Evolutionary conservation across 1,140 invertebrate species (phyloP).

Genomic region (Polypedilum pembai): DNA sequence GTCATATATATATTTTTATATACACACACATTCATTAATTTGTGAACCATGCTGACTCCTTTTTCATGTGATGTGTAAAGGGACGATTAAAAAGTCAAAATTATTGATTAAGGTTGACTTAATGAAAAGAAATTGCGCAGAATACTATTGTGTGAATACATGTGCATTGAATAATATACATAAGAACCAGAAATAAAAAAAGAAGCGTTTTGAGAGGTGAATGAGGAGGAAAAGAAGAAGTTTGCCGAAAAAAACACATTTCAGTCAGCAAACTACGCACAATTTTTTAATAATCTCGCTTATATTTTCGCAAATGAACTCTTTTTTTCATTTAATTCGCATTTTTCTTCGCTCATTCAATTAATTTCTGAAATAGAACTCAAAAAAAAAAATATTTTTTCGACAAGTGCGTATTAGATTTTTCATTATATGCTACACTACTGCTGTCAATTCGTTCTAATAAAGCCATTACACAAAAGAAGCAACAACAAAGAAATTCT

Average conservation of each 20-base stretch:
- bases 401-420: too few species aligned
- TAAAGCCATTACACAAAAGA: not conserved
- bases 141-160: not conserved
- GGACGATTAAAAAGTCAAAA: conserved; percentile 18
- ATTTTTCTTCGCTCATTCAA: not conserved
- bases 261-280: conserved; percentile 6
- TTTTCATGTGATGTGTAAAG: not conserved
- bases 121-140: conserved; percentile 17
- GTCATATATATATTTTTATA: not conserved
- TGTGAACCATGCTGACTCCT: conserved; percentile 26
- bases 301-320: not conserved
- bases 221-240: conserved; percentile 21
- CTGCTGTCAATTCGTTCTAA: too few species aligned
- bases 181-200: not conserved
- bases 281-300: conserved; percentile 23
- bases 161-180: not conserved
- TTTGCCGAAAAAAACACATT: conserved; percentile 27
- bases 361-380: not conserved
- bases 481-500: not conserved
- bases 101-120: conserved; percentile 14
- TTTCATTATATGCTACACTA: too few species aligned
- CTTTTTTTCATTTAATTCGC: not conserved
- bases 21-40: conserved; percentile 18
- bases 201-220: conserved; percentile 9
- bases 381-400: too few species aligned